Conservation (phyloP, 1,140 invertebrate genomes). For the Araneus ventricosus region DNA sequence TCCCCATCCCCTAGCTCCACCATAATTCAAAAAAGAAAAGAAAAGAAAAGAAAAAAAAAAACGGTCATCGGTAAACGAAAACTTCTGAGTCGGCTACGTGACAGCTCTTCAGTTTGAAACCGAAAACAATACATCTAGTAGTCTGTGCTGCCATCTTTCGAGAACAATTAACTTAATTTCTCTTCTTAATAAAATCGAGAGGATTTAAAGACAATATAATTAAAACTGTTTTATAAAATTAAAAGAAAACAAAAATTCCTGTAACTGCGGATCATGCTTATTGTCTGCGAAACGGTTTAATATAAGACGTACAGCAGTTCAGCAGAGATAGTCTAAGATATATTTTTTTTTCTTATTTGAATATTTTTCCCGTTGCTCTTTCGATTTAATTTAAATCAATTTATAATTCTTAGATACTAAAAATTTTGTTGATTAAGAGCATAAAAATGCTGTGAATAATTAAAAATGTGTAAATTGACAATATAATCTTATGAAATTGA, state of each 20-base stretch:
- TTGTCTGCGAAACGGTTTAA: no score
- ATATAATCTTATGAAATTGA: no score
- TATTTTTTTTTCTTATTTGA: background rate
- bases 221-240: background rate
- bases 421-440: no score
- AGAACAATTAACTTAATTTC: background rate
- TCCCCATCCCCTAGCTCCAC: background rate
- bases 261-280: no score
- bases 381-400: no score
- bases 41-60: no score
- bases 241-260: background rate
- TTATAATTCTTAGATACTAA: no score
- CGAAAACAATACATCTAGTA: background rate
- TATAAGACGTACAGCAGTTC: background rate
- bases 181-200: background rate
- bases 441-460: no score
- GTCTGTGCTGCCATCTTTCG: conserved; percentile 16
- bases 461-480: no score
- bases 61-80: no score
- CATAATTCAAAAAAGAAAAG: background rate
- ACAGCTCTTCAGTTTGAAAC: background rate
- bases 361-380: background rate
- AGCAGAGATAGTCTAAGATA: background rate
- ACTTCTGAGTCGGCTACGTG: background rate
- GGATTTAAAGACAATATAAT: no score